Conservation (phyloP, 2,888 invertebrate species). For the Brachyptera risi region DNA sequence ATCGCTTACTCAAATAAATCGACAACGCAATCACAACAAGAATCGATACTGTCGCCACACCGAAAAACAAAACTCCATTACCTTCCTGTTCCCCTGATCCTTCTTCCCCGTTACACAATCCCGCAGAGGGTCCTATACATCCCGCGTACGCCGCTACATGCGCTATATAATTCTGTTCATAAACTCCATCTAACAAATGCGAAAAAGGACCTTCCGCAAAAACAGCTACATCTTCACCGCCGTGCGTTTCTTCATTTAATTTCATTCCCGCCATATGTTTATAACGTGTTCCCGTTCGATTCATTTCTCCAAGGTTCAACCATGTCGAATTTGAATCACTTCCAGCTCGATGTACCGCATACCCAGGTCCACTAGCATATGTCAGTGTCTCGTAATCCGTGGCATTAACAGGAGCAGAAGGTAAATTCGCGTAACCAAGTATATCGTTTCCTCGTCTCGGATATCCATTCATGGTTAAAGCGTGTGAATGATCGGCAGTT, state of each 20-base stretch:
- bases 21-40: too few species aligned
- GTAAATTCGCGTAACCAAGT: too few species aligned
- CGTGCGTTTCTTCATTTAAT: constrained; percentile 59
- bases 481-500: constrained; percentile 62
- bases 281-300: not conserved
- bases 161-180: constrained; percentile 75
- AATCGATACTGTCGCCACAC: too few species aligned
- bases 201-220: constrained; percentile 75
- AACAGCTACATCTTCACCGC: constrained; percentile 75
- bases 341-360: not conserved
- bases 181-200: constrained; percentile 73
- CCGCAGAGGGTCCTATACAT: constrained; percentile 60
- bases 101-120: too few species aligned
- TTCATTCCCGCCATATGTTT: not conserved
- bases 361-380: constrained; percentile 63
- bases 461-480: constrained; percentile 60
- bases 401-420: too few species aligned
- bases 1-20: too few species aligned
- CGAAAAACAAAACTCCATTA: too few species aligned
- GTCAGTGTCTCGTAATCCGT: constrained; percentile 55
- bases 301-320: not conserved
- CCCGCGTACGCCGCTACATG: constrained; percentile 70
- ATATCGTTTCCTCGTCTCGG: too few species aligned
- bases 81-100: too few species aligned
- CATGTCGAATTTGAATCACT: constrained; percentile 13